Percentiles rank a stretch among this genome's conserved stretches.
Conservation (phyloP, 1,140 invertebrate species). For the Musca domestica region DNA sequence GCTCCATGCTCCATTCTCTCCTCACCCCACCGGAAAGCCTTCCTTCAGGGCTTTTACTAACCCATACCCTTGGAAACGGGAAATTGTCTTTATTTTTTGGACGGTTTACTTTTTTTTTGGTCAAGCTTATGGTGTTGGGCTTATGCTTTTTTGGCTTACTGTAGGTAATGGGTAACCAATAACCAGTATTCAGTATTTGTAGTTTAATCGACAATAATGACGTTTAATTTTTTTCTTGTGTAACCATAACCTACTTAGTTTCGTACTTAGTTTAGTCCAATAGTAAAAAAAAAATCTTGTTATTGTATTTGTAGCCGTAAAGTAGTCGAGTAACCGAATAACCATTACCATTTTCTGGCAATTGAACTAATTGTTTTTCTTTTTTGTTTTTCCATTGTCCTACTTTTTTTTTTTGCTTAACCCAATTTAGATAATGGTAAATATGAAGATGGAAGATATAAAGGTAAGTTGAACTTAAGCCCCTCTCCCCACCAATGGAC, state of each 20-base stretch:
- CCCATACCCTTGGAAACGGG: background rate
- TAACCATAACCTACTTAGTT: too few species aligned
- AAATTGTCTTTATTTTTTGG: too few species aligned
- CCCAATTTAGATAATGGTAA: conserved; percentile 40
- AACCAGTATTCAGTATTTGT: too few species aligned
- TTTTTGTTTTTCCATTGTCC: conserved; percentile 5
- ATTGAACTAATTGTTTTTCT: conserved; percentile 9
- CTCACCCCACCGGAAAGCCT: background rate
- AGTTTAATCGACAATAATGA: too few species aligned
- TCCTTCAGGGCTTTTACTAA: background rate
- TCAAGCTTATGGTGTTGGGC: conserved; percentile 13
- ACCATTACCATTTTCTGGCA: background rate
- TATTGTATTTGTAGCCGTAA: background rate
- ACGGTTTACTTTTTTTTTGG: conserved; percentile 6
- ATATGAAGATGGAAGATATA: conserved; percentile 42
- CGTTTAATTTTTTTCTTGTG: too few species aligned
- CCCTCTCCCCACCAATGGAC: background rate
- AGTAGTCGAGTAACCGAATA: background rate
- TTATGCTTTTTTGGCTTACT: conserved; percentile 10
- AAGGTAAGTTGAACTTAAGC: conserved; percentile 33
- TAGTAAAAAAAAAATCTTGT: background rate
- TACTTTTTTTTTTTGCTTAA: background rate
- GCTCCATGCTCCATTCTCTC: too few species aligned
- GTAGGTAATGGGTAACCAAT: too few species aligned
- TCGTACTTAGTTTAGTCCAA: too few species aligned